A percentile compares a stretch with the other conserved stretches of the same genome.
Conservation (phyloP, 1,140 invertebrate species). For the Ganaspis sp. region DNA sequence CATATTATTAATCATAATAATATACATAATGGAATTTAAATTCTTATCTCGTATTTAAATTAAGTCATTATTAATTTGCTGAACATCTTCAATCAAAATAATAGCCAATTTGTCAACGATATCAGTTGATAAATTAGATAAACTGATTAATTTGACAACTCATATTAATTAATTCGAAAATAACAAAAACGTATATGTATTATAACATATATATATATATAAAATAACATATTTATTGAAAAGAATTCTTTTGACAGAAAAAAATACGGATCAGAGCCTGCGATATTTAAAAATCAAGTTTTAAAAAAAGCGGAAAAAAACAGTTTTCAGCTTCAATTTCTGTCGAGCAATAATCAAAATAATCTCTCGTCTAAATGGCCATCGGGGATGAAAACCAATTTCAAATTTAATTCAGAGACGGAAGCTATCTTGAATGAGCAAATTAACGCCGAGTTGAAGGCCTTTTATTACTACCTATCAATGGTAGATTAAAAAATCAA, state of each 20-base stretch:
- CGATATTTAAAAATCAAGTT: not conserved
- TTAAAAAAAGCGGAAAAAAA: not conserved
- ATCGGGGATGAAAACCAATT: slow-evolving; percentile 53
- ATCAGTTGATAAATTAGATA: too few relatives aligned
- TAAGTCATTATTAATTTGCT: too few relatives aligned
- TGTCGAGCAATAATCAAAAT: not conserved
- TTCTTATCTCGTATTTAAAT: too few relatives aligned
- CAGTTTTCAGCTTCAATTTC: not conserved
- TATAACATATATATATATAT: too few relatives aligned
- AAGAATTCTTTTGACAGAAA: not conserved
- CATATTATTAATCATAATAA: too few relatives aligned
- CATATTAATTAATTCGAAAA: too few relatives aligned
- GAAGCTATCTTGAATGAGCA: slow-evolving; percentile 65
- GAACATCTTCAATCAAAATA: too few relatives aligned
- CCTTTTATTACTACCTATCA: slow-evolving; percentile 70
- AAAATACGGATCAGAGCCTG: not conserved
- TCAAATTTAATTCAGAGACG: slow-evolving; percentile 65
- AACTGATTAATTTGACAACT: too few relatives aligned
- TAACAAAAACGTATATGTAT: too few relatives aligned
- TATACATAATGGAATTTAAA: too few relatives aligned
- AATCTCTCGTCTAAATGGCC: slow-evolving; percentile 55
- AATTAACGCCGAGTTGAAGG: slow-evolving; percentile 61
- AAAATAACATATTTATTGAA: too few relatives aligned
- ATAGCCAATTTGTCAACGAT: too few relatives aligned
- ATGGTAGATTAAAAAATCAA: slow-evolving; percentile 57